Base-by-base conservation (phyloP, 2,113 vertebrate species). In the Bos indicus region DNA sequence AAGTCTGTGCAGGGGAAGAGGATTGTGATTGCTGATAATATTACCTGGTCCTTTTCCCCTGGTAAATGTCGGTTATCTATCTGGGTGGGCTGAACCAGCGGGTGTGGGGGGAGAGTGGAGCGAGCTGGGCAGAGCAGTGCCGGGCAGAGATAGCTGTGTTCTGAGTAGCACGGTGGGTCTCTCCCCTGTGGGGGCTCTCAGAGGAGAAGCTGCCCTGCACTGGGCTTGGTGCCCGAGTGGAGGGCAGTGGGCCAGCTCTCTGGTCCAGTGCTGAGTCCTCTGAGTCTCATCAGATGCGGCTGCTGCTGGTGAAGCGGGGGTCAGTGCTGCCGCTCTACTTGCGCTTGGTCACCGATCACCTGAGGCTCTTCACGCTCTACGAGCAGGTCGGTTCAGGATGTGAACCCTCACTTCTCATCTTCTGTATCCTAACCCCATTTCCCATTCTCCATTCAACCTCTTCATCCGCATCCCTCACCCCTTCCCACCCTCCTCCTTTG, bases 261-360 rank as follows among this genome's bases (percentile, higher is more conserved):
- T 25, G 56, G 40, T 77, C 12, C 57, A 1, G 9, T 6, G 2
- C 64, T 85, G 80, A 96, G 16, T 64, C 84, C 57, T 71, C 57
- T 16, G 5, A 1, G 2, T 96, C 67, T 91, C 0, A 25, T 2
- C 97, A 99, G 99, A 99, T 99, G 98, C 99, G 97, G 95, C 99
- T 98, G 0, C 98, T 99, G 92, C 98, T 99, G 60, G 99, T 98
- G 98, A 99, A 99, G 97, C 99, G 99, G 51, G 99, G 99, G 13
- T 99, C 99, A 1, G 97, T 60, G 59, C 99, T 98, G 97, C 99
- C 99, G 0, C 98, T 99, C 74, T 99, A 99, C 98, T 98, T 99
- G 78, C 99, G 98, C 83, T 95, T 99, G 94, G 99, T 99, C 96
- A 99, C 99, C 9, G 99, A 99, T 91, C 99, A 99, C 96, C 99